Base-by-base conservation (phyloP, 2,888 invertebrate genomes). In the Melangyna quadrimaculata region DNA sequence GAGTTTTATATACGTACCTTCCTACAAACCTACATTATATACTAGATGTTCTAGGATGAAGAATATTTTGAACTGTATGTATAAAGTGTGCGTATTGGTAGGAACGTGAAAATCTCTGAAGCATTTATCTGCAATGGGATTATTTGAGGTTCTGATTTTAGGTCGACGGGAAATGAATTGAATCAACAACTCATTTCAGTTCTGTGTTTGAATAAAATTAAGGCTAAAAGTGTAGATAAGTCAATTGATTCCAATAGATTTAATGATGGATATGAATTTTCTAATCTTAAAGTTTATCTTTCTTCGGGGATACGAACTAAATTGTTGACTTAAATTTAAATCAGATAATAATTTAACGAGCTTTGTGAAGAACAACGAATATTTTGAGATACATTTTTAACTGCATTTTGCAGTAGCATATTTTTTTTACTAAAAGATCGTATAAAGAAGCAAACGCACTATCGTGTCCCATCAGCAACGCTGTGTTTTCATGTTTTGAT, bases 61-160 rank as follows among this genome's bases (percentile, higher is more conserved):
- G 43, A 45, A 32, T 45, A 29, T 43, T 27, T 17, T 63, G 57
- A 10, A 37, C 4, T 37, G 8, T 22, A 10, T 8, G 2, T 53
- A 24, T 45, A 37, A 14, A 51, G 9, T 53, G 53, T 78, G 73
- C 69, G 69, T 67, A 48, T 17, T 5, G 27, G 37, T 35, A 8
- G 9, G n/a, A n/a, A n/a, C 10, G 14, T 12, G 17, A 45, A 32
- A 29, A 69, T 35, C 17, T 45, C 63, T 14, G 53, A 48, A 61
- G 53, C 32, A 24, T 40, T 59, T 65, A 27, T 27, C 48, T 45
- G n/a, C n/a, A n/a, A 37, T 69, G 67, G 59, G 65, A 45, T n/a
- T 73, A 70, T 78, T 78, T 83, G 45, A 61, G 40, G 45, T 74
- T 74, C 53, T 70, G 53, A 61, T 63, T 74, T 70, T 74, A 24